These are phyloP conservation scores for Trochalopteron elliotii DNA, from an alignment of 2,113 vertebrate genomes.

Conservation along the genomic window DNA sequence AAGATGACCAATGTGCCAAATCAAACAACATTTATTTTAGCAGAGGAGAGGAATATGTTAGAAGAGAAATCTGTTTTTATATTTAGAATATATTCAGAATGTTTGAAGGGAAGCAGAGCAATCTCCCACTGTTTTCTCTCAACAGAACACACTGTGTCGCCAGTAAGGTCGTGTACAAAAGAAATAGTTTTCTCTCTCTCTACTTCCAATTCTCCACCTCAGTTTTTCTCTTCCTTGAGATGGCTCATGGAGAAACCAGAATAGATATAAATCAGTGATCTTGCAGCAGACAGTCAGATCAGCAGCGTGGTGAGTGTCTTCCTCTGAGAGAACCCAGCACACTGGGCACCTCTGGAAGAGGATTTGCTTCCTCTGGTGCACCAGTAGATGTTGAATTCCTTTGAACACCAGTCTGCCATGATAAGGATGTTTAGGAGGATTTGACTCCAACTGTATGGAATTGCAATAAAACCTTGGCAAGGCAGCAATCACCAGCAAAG, in stretches of 20 bases:
- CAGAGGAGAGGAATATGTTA: not conserved
- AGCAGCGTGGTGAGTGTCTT: not conserved
- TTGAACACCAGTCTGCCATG: not conserved
- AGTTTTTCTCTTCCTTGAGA: not conserved
- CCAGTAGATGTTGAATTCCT: not conserved
- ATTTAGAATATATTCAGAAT: constrained; percentile 34
- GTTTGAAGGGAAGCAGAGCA: not conserved
- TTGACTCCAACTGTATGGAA: not conserved
- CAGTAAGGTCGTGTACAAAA: not conserved
- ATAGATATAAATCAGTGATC: not conserved
- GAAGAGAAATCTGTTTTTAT: constrained; percentile 38
- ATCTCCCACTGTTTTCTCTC: not conserved
- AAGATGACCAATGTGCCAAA: constrained; percentile 12
- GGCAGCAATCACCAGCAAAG: not conserved
- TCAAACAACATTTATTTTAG: constrained; percentile 53
- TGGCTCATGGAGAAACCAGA: not conserved
- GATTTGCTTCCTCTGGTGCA: not conserved
- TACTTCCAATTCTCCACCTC: not conserved
- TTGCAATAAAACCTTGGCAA: not conserved
- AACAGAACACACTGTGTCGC: constrained; percentile 7
- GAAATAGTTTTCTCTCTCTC: not conserved
- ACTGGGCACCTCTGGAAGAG: not conserved
- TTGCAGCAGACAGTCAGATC: not conserved
- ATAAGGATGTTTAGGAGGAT: not conserved
- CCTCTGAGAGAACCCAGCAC: not conserved